A percentile compares a stretch with the other conserved stretches of the same genome.
phyloP scores from a whole-genome alignment of 2,113 vertebrate genomes.

The Elachura formosa region DNA sequence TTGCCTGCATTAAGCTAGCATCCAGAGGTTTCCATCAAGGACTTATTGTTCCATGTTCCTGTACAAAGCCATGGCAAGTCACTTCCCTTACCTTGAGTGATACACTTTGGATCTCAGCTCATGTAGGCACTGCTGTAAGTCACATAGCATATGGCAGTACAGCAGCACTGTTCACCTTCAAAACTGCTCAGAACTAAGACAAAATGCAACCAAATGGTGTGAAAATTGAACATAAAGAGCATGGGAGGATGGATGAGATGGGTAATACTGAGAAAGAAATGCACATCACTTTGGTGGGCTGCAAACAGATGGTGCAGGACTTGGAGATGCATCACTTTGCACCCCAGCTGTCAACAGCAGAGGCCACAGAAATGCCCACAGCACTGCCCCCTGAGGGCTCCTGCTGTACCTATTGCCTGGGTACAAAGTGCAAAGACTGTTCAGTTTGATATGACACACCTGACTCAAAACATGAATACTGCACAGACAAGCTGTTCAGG shows the following conservation, averaged over 20 bases:
- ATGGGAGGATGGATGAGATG: background rate
- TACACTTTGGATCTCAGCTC: background rate
- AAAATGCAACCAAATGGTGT: background rate
- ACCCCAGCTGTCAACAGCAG: background rate
- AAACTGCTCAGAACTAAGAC: background rate
- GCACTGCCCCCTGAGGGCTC: background rate
- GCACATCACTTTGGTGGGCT: background rate
- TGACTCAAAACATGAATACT: background rate
- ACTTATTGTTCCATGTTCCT: background rate
- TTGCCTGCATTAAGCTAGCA: background rate
- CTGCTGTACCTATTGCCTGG: background rate
- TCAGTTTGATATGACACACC: background rate
- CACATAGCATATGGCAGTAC: background rate
- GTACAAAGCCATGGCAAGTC: background rate
- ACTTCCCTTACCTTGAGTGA: background rate
- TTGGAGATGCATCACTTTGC: background rate
- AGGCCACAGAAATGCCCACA: background rate
- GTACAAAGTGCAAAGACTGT: background rate
- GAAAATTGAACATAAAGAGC: background rate
- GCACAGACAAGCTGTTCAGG: background rate
- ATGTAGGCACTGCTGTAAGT: background rate
- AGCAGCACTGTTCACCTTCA: background rate
- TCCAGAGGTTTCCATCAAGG: background rate
- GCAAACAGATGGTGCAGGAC: background rate
- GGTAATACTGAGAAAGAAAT: background rate